Evolutionary conservation across 2,797 vertebrate species (phyloP).

Genomic region (Acanthurus leucopareius): DNA sequence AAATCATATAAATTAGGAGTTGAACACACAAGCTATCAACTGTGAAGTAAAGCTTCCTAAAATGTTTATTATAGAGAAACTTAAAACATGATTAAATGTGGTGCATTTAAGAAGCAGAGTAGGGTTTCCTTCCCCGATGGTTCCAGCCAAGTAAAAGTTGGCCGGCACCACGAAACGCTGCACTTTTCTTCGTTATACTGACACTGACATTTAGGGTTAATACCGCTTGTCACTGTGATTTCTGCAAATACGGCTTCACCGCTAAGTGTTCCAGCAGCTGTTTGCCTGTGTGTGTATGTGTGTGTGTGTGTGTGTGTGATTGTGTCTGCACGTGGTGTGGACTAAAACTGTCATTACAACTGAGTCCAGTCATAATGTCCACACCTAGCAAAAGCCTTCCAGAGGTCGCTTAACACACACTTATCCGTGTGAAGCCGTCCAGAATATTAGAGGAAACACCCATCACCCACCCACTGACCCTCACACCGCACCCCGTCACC

Average conservation of each 20-base stretch:
- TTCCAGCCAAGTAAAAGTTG: constrained; percentile 63
- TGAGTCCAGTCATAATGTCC: constrained; percentile 69
- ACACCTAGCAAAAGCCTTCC: constrained; percentile 73
- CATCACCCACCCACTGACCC: constrained; percentile 63
- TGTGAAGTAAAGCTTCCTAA: constrained; percentile 29
- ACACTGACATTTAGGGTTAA: constrained; percentile 79
- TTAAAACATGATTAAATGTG: constrained; percentile 57
- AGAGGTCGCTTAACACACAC: constrained; percentile 62
- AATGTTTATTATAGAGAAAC: constrained; percentile 39
- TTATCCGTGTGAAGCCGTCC: constrained; percentile 47
- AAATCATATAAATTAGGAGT: constrained; percentile 32
- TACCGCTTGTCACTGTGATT: constrained; percentile 76
- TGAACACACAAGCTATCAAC: constrained; percentile 19
- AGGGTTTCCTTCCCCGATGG: constrained; percentile 60
- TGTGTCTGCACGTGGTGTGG: constrained; percentile 17
- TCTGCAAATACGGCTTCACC: constrained; percentile 71
- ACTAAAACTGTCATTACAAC: constrained; percentile 66
- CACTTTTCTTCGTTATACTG: constrained; percentile 64
- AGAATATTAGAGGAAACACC: constrained; percentile 69
- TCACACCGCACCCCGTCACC: constrained; percentile 22
- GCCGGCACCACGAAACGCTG: constrained; percentile 47
- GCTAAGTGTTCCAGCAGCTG: constrained; percentile 71
- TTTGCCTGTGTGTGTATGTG: constrained; percentile 8
- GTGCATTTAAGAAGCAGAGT: constrained; percentile 49
- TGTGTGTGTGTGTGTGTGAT: constrained; percentile 11